Evolutionary conservation across 2,888 invertebrate genomes (phyloP).

Genomic region (Orthosia gracilis): DNA sequence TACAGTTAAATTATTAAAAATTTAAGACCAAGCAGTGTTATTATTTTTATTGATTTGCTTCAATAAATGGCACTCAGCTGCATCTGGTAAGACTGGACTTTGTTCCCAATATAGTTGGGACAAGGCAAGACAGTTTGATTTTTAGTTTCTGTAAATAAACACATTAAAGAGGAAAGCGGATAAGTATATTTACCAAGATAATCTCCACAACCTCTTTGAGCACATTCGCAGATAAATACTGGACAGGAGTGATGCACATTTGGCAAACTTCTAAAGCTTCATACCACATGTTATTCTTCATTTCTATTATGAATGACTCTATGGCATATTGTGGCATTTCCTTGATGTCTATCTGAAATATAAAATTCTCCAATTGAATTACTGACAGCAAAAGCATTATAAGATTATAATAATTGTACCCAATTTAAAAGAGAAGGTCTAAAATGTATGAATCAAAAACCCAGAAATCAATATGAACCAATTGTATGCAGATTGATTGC

Average conservation of each 20-base stretch:
- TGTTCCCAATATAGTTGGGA: background rate
- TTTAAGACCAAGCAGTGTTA: background rate
- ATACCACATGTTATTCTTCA: constrained; percentile 83
- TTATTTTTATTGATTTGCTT: background rate
- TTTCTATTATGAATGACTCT: constrained; percentile 83
- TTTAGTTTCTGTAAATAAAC: background rate
- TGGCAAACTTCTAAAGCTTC: constrained; percentile 86
- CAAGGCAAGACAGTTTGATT: background rate
- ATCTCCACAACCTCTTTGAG: constrained; percentile 85
- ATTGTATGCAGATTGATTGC: too few species aligned
- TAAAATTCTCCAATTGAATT: background rate
- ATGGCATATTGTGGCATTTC: constrained; percentile 78
- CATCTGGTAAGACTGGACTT: too few species aligned
- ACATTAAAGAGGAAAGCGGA: background rate
- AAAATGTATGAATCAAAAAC: too few species aligned
- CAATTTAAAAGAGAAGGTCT: too few species aligned
- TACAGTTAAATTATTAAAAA: background rate
- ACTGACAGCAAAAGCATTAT: background rate
- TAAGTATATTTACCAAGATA: constrained; percentile 80
- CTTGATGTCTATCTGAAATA: constrained; percentile 71
- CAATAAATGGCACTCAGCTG: background rate
- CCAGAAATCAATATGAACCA: too few species aligned
- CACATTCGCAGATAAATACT: constrained; percentile 82
- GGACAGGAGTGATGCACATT: constrained; percentile 78
- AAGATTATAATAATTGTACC: background rate